Base-by-base conservation (phyloP, 2,888 invertebrate species). In the Scaptodrosophila latifasciaeformis region DNA sequence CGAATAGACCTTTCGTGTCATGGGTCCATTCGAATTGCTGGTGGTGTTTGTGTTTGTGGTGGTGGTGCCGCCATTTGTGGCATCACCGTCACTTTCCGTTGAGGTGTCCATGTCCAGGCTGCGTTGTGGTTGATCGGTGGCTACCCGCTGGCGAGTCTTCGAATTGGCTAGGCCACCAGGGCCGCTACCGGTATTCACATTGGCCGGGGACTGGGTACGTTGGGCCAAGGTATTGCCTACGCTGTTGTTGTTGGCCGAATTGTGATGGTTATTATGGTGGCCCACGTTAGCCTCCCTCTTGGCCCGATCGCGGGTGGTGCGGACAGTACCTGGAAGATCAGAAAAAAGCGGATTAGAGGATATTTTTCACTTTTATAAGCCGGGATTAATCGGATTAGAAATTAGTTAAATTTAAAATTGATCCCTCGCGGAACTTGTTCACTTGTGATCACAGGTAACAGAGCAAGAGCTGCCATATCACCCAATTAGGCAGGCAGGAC, bases 1-100 rank as follows among this genome's bases (percentile, higher is more conserved):
- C 2, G 91, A 91, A 93, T 93, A 93, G 42, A 92, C 92, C 65
- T 91, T 88, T 15, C 93, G 88, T 5, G 93, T 92, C 18, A 92
- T 92, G 2, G 92, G 91, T n/a, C 80, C 81, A 45, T 72, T 74
- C 24, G 75, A 70, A 3, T 61, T 59, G 10, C 69, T 79, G 5
- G 68, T 70, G 24, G 71, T 48, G 10, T 65, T 69, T 5, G 68
- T 70, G 13, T 66, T 30, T 10, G 72, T 75, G 5, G 72, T 64
- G 18, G 61, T 70, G 19, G 70, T 77, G 2, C 82, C 74, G 61
- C 67, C 70, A 49, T 76, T 72, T 24, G 67, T 65, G 10, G 67
- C 79, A 42, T 84, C 84, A 15, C 71, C 75, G 39, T 85, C 83
- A 59, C 82, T 82, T 42, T 85, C 84, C 19, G 82, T 84, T 17